phyloP scores from a whole-genome alignment of 1,140 invertebrate species.

The Cherax destructor region DNA sequence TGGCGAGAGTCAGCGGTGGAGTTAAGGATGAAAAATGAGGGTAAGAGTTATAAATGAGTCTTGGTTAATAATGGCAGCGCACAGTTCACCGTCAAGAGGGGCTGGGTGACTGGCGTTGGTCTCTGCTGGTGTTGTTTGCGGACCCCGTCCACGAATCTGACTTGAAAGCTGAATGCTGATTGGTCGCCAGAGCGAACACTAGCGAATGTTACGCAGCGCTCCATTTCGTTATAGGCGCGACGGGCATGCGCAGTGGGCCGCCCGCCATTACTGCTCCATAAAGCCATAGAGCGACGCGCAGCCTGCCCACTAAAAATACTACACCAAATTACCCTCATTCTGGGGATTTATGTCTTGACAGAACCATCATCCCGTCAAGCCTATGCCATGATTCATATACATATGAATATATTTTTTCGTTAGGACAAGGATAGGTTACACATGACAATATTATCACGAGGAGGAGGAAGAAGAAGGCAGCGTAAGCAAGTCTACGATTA shows the following conservation, averaged over 20 bases:
- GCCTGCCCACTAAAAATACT: background rate
- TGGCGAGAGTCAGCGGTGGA: background rate
- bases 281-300: conserved; percentile 15
- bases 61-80: conserved; percentile 19
- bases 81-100: conserved; percentile 38
- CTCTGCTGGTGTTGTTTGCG: conserved; percentile 50
- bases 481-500: background rate
- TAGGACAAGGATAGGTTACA: background rate
- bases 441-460: conserved; percentile 40
- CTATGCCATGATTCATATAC: background rate
- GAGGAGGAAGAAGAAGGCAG: conserved; percentile 21
- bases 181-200: conserved; percentile 65
- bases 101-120: conserved; percentile 51
- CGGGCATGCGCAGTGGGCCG: conserved; percentile 62
- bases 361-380: background rate
- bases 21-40: conserved; percentile 10
- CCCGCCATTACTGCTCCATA: conserved; percentile 51
- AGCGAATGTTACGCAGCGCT: conserved; percentile 69
- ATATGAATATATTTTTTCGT: background rate
- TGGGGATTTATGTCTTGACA: background rate
- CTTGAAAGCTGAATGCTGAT: conserved; percentile 68
- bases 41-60: background rate
- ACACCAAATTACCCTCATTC: background rate
- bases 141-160: conserved; percentile 62
- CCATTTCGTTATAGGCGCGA: conserved; percentile 71